These are phyloP conservation scores for Phylloscopus trochiloides DNA, from an alignment of 2,113 vertebrate genomes.

Conservation along the genomic window DNA sequence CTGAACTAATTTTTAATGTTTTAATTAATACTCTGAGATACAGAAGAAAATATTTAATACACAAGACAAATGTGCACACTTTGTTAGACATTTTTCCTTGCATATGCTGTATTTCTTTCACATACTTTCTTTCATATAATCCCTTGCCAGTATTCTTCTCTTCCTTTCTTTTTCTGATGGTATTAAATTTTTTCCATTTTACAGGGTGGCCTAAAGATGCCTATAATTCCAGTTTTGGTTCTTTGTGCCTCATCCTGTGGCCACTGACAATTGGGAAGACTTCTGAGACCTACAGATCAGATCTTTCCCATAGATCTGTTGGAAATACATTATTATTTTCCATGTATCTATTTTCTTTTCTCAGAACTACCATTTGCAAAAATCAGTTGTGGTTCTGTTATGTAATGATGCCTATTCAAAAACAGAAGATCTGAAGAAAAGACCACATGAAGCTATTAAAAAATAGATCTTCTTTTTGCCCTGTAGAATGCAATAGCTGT, in stretches of 20 bases:
- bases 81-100: not conserved
- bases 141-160: not conserved
- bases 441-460: not conserved
- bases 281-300: not conserved
- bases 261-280: not conserved
- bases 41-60: not conserved
- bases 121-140: not conserved
- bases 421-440: not conserved
- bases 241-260: not conserved
- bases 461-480: not conserved
- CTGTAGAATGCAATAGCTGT: not conserved
- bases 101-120: not conserved
- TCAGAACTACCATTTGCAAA: not conserved
- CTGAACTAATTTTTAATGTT: not conserved
- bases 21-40: not conserved
- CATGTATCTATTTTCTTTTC: not conserved
- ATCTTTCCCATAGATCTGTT: not conserved
- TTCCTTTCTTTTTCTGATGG: not conserved
- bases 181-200: not conserved
- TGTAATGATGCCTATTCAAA: not conserved
- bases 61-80: not conserved
- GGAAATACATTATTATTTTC: not conserved
- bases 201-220: not conserved
- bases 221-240: not conserved
- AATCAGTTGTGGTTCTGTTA: not conserved